A percentile compares a stretch with the other conserved stretches of the same genome.
Conservation (phyloP, 2,888 invertebrate genomes). For the Drosophila demipolita region DNA sequence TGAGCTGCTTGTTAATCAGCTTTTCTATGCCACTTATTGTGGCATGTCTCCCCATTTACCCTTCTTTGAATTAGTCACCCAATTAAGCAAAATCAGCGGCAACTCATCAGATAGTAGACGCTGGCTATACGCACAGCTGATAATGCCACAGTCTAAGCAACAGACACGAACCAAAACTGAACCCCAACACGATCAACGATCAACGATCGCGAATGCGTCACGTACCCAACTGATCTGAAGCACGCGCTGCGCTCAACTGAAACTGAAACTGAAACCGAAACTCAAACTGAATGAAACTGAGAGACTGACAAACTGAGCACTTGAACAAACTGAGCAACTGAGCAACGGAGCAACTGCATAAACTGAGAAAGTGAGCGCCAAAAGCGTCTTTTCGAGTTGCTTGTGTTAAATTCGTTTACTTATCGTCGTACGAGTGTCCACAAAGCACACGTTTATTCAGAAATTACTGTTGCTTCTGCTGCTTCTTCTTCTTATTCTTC, state of each 20-base stretch:
- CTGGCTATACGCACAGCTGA: constrained; percentile 47
- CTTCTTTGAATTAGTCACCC: constrained; percentile 50
- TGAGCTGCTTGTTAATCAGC: constrained; percentile 16
- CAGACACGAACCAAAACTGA: background rate
- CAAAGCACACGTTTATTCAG: constrained; percentile 46
- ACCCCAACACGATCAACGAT: background rate
- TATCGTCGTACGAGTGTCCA: constrained; percentile 46
- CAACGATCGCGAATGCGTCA: constrained; percentile 15
- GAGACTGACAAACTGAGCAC: constrained; percentile 15
- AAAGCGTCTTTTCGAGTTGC: constrained; percentile 25
- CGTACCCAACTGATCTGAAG: constrained; percentile 57
- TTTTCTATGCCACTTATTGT: constrained; percentile 8
- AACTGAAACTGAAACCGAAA: constrained; percentile 67
- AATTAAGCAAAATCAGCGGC: constrained; percentile 61
- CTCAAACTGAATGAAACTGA: constrained; percentile 64
- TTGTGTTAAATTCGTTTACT: constrained; percentile 33
- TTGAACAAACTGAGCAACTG: background rate
- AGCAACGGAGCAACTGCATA: background rate
- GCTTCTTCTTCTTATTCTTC: background rate
- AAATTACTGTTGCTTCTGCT: constrained; percentile 5
- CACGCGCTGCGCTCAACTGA: constrained; percentile 75
- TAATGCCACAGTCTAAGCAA: constrained; percentile 24
- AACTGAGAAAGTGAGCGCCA: constrained; percentile 18
- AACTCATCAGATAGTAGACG: constrained; percentile 16
- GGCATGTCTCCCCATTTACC: background rate